Evolutionary conservation across 2,888 invertebrate species (phyloP).

Genomic region (Dorcus parallelipipedus): DNA sequence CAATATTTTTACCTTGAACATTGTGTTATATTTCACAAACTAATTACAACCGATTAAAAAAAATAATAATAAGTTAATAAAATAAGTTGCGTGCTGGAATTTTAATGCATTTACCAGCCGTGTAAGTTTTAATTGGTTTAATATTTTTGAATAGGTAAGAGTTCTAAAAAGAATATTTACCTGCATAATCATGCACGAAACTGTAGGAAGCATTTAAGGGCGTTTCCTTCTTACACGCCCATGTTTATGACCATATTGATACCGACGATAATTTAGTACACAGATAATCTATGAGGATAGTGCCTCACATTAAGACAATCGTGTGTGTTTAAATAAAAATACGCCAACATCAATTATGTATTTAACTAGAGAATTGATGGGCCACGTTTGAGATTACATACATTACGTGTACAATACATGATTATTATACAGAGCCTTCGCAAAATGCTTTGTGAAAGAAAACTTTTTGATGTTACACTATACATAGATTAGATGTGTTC

Average conservation of each 20-base stretch:
- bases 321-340: conserved; percentile 11
- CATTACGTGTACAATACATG: too few relatives aligned
- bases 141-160: background rate
- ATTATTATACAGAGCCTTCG: too few relatives aligned
- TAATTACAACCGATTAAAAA: too few relatives aligned
- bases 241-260: background rate
- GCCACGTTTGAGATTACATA: too few relatives aligned
- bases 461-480: too few relatives aligned
- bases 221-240: conserved; percentile 6
- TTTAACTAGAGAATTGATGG: too few relatives aligned
- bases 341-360: conserved; percentile 13
- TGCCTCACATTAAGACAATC: conserved; percentile 13
- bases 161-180: background rate
- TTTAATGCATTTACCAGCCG: background rate
- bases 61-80: too few relatives aligned
- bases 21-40: too few relatives aligned
- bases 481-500: too few relatives aligned
- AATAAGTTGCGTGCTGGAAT: background rate
- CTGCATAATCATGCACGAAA: background rate
- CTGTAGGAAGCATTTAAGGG: background rate
- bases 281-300: conserved; percentile 6
- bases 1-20: too few relatives aligned
- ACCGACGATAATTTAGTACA: conserved; percentile 9
- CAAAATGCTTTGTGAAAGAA: too few relatives aligned
- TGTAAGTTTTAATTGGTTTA: background rate